Evolutionary conservation across 2,888 invertebrate genomes (phyloP), one percentile per base, ranked within the genome.

Genomic region (Leptinotarsa tumamoca): DNA sequence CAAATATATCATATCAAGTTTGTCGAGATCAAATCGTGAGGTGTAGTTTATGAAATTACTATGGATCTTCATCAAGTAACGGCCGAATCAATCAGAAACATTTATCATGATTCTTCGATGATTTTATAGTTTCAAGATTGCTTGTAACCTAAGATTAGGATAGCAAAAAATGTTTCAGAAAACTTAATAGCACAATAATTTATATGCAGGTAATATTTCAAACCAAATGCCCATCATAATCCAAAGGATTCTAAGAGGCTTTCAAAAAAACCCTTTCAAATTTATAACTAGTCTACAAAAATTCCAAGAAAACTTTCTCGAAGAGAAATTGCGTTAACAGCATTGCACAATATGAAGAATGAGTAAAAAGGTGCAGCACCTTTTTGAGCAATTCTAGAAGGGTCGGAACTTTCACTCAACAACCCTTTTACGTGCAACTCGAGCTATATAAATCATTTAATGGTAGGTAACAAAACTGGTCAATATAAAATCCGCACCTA

Each of bases 381-480:
- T 70, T 70, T 43, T 70, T 68, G 66, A 18, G 23, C 43, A 27
- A 68, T 50, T 54, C 14, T 10, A 67, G 69, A 78, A 74, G 76
- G 76, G 72, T 76, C 72, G 51, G 61, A 63, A 74, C 78, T 78
- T 78, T 78, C 78, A 75, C 78, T 78, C 71, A 61, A 72, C 63
- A 63, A 63, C 63, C 63, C 33, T 63, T 63, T 63, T 43, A n/a
- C 43, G 33, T 18, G n/a, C 33, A 58, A 27, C 58, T 23, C 21
- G 1, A 23, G 15, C 21, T 14, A 21, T 58, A 23, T 58, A 23
- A 23, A 23, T 23, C 23, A 17, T 4, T 13, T 13, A 21, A 10
- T 23, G 4, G 18, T 13, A 4, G 21, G 23, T 58, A 5, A 15
- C 14, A 13, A 52, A 52, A n/a, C 10, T 10, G 43, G 43, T 43